These are phyloP conservation scores for Gadopsis bispinosus DNA, from an alignment of 2,797 vertebrate species.

Conservation along the genomic window DNA sequence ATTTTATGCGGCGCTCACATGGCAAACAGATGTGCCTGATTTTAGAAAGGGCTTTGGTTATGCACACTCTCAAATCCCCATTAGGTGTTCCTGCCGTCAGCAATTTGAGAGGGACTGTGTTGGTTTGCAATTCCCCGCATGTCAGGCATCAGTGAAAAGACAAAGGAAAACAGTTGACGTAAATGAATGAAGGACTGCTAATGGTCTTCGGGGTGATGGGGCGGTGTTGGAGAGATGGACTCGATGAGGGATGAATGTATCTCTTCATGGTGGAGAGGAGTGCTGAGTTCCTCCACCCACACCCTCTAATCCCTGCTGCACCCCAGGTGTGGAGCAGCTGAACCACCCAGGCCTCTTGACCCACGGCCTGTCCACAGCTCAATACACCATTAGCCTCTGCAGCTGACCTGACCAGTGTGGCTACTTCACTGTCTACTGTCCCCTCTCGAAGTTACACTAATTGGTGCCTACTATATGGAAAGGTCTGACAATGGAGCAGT, in stretches of 20 bases:
- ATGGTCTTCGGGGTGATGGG: slow-evolving; percentile 27
- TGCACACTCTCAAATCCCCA: slow-evolving; percentile 8
- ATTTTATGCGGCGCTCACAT: slow-evolving; percentile 32
- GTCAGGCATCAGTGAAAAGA: slow-evolving; percentile 45
- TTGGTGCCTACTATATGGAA: background rate
- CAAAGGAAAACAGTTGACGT: slow-evolving; percentile 58
- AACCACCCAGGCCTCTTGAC: slow-evolving; percentile 75
- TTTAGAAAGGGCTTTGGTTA: slow-evolving; percentile 13
- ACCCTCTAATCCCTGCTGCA: slow-evolving; percentile 29
- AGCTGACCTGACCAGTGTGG: slow-evolving; percentile 67
- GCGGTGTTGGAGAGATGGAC: slow-evolving; percentile 38
- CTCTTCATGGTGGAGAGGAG: slow-evolving; percentile 50
- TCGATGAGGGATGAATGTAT: slow-evolving; percentile 65
- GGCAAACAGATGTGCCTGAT: slow-evolving; percentile 31
- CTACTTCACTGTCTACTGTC: slow-evolving; percentile 23
- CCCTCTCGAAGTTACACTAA: slow-evolving; percentile 5
- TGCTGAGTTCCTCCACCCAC: slow-evolving; percentile 18
- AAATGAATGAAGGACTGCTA: slow-evolving; percentile 64
- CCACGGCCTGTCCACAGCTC: slow-evolving; percentile 79
- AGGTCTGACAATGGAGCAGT: slow-evolving; percentile 1
- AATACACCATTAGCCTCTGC: slow-evolving; percentile 83
- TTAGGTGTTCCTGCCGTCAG: slow-evolving; percentile 3
- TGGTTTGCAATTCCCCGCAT: slow-evolving; percentile 39
- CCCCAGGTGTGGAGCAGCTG: slow-evolving; percentile 85
- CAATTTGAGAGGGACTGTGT: background rate